Base-by-base conservation (phyloP, 2,888 invertebrate species). In the Amiota minor region DNA sequence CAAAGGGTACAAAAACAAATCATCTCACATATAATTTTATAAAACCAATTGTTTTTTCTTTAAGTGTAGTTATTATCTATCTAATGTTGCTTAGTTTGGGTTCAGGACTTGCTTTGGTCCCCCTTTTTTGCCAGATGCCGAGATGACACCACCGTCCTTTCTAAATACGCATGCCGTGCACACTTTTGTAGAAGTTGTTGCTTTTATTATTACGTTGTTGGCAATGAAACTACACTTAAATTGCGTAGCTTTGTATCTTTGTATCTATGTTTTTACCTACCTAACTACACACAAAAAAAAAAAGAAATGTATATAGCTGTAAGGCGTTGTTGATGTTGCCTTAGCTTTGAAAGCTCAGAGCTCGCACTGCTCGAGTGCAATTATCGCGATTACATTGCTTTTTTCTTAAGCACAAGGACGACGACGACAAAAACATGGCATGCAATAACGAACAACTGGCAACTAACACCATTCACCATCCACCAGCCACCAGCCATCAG, bases 221-320 rank as follows among this genome's bases (percentile, higher is more conserved):
- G 62, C 62, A 62, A 62, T 62, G 62, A 62, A 62, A 62, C 16
- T 12, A 62, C 62, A 62, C 62, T 62, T 62, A 62, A 62, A 62
- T 14, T 62, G 62, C 62, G 62, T 62, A 62, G n/a, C 62, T 62
- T 35, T 62, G 35, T 62, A 35, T 45, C 35, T 35, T 9, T 61
- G n/a, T 61, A 20, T 20, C 62, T 62, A 18, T 59, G 12, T 59
- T 9, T 50, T 12, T 59, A 59, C 9, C 9, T 59, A 59, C 10
- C 16, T 18, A 18, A 14, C 45, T 35, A 62, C 20, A 10, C 59
- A 59, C 9, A n/a, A n/a, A 18, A 11, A 20, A n/a, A 18, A n/a
- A n/a, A 18, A 11, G 59, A n/a, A n/a, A n/a, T 20, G 12, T 59
- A 16, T 20, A 20, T 20, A 59, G 59, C 20, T 11, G 23, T 20